These are phyloP conservation scores for Nysson spinosus DNA, from an alignment of 2,888 invertebrate species.

Conservation along the genomic window DNA sequence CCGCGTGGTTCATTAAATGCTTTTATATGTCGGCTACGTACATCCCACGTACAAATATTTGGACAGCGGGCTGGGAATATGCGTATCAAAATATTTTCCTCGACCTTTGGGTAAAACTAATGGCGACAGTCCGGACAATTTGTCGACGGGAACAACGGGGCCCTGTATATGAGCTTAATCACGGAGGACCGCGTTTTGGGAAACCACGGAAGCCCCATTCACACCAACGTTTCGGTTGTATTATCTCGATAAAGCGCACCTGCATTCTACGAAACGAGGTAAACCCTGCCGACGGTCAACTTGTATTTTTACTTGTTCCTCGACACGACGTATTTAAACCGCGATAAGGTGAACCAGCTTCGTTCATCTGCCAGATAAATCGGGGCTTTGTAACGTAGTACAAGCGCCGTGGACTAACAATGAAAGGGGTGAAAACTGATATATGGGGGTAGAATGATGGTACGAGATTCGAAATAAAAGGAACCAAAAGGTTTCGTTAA, in stretches of 20 bases:
- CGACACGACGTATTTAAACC: too few species aligned
- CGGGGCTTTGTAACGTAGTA: neutral
- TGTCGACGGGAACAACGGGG: neutral
- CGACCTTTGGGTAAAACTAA: neutral
- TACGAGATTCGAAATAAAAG: too few species aligned
- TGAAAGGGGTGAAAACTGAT: neutral
- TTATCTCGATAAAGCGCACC: slow-evolving; percentile 5
- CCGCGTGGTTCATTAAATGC: too few species aligned
- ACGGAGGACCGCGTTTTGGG: slow-evolving; percentile 18
- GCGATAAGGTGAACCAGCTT: too few species aligned
- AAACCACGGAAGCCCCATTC: slow-evolving; percentile 42
- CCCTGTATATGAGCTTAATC: slow-evolving; percentile 18
- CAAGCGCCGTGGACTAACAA: neutral
- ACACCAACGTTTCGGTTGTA: slow-evolving; percentile 48
- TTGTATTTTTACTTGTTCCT: slow-evolving; percentile 18
- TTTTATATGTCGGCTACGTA: neutral
- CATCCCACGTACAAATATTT: neutral
- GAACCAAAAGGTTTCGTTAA: too few species aligned
- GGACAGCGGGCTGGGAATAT: neutral
- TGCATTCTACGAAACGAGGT: too few species aligned
- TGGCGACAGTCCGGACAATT: neutral
- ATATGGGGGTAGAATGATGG: neutral
- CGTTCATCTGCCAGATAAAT: too few species aligned
- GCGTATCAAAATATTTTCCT: neutral
- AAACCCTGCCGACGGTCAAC: slow-evolving; percentile 16